Conservation (phyloP, 2,888 invertebrate species). For the Drosophila neoperkinsi region DNA sequence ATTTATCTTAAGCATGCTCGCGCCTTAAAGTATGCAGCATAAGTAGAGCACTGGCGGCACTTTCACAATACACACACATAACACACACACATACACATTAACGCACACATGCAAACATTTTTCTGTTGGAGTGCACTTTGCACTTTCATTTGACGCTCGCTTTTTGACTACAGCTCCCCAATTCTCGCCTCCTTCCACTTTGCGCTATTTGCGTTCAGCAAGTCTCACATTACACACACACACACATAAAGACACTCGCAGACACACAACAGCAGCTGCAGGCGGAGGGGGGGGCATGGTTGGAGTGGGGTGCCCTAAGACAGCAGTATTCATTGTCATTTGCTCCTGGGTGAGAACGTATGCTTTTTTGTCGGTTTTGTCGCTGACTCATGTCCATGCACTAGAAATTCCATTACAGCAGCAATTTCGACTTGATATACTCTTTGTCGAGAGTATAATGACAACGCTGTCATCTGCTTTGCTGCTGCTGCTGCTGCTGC, state of each 20-base stretch:
- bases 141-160: constrained; percentile 76
- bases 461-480: constrained; percentile 45
- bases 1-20: constrained; percentile 70
- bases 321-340: constrained; percentile 69
- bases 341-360: constrained; percentile 48
- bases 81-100: constrained; percentile 10
- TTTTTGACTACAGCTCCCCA: constrained; percentile 67
- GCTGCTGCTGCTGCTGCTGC: constrained; percentile 27
- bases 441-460: constrained; percentile 51
- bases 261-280: constrained; percentile 7
- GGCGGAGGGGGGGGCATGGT: background rate
- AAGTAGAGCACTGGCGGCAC: constrained; percentile 52
- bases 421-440: constrained; percentile 62
- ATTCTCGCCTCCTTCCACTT: constrained; percentile 44
- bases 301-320: constrained; percentile 17
- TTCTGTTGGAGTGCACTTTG: constrained; percentile 72
- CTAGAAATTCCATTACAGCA: constrained; percentile 75
- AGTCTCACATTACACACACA: constrained; percentile 59
- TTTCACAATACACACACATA: constrained; percentile 12
- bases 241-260: constrained; percentile 7
- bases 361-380: constrained; percentile 43
- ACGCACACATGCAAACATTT: constrained; percentile 20
- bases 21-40: constrained; percentile 64
- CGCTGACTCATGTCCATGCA: constrained; percentile 75
- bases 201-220: constrained; percentile 73